These are phyloP conservation scores for Chrysina gloriosa DNA, from an alignment of 2,888 invertebrate genomes.

Conservation along the genomic window DNA sequence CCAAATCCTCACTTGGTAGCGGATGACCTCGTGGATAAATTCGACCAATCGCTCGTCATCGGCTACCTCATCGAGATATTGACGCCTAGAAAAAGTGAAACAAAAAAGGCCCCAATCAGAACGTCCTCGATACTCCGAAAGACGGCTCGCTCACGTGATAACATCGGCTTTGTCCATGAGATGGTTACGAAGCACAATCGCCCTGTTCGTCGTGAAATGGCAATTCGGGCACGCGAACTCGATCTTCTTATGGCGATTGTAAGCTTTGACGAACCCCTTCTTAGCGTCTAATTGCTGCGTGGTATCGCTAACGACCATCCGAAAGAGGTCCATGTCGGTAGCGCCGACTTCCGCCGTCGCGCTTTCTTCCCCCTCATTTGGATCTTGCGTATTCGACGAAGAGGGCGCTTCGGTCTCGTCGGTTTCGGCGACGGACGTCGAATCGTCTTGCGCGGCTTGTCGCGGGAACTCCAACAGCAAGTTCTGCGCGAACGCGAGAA, in stretches of 20 bases:
- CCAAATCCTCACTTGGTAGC: slow-evolving; percentile 48
- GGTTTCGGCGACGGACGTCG: not conserved
- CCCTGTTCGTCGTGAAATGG: not conserved
- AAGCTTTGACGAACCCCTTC: not conserved
- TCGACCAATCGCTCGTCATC: slow-evolving; percentile 55
- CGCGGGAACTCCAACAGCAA: no score
- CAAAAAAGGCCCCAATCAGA: no score
- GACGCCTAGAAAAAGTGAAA: not conserved
- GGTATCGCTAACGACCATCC: not conserved
- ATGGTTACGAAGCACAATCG: no score
- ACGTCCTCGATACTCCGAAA: no score
- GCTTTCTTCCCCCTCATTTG: not conserved
- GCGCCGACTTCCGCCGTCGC: not conserved
- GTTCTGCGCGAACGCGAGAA: no score
- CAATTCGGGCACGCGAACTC: not conserved
- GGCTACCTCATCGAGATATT: slow-evolving; percentile 53
- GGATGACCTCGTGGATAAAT: slow-evolving; percentile 55
- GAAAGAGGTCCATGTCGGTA: not conserved
- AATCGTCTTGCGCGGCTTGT: no score
- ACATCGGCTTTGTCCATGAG: no score
- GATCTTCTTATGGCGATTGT: not conserved
- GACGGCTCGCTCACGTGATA: no score
- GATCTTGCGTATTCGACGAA: no score
- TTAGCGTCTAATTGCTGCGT: not conserved
- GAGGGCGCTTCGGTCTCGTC: not conserved